A percentile compares a stretch with the other conserved stretches of the same genome.
These are phyloP conservation scores for Sebastes kiyomatsui DNA, from an alignment of 2,797 vertebrate genomes.

Conservation along the genomic window DNA sequence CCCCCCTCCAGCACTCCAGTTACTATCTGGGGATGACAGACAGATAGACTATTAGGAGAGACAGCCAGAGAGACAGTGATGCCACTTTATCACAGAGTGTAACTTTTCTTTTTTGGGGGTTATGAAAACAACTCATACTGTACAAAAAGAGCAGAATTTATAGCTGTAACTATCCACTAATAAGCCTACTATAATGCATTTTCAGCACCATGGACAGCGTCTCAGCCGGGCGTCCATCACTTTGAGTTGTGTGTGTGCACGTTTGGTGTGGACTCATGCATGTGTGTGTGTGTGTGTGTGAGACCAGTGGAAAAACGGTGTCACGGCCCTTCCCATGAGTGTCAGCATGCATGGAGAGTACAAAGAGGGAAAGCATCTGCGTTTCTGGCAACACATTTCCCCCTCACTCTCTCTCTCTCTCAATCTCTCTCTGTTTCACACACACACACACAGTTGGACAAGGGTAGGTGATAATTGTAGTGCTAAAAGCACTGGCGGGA, in stretches of 20 bases:
- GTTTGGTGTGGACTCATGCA: neutral
- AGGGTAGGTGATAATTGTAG: constrained; percentile 66
- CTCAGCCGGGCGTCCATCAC: neutral
- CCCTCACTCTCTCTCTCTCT: neutral
- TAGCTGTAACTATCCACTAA: too few relatives aligned
- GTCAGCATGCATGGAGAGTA: constrained; percentile 71
- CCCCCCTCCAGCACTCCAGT: constrained; percentile 5
- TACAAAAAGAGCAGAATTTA: neutral
- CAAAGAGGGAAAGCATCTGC: constrained; percentile 73
- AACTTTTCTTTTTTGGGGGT: neutral
- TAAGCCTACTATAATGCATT: neutral
- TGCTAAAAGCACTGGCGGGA: constrained; percentile 49
- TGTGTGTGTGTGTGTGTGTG: constrained; percentile 13
- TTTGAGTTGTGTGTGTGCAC: neutral
- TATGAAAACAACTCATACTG: neutral
- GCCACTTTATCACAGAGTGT: neutral
- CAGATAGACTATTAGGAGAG: neutral
- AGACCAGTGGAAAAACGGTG: constrained; percentile 67
- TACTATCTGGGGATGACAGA: neutral
- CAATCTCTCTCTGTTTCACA: neutral
- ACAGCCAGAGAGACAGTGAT: constrained; percentile 16
- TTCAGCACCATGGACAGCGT: constrained; percentile 32
- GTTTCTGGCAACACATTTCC: constrained; percentile 59
- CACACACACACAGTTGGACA: constrained; percentile 40
- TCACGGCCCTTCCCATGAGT: constrained; percentile 65